Percentiles rank a stretch among this genome's conserved stretches.
Evolutionary conservation across 2,888 invertebrate species (phyloP).

Genomic region (Lycophotia porphyrea): DNA sequence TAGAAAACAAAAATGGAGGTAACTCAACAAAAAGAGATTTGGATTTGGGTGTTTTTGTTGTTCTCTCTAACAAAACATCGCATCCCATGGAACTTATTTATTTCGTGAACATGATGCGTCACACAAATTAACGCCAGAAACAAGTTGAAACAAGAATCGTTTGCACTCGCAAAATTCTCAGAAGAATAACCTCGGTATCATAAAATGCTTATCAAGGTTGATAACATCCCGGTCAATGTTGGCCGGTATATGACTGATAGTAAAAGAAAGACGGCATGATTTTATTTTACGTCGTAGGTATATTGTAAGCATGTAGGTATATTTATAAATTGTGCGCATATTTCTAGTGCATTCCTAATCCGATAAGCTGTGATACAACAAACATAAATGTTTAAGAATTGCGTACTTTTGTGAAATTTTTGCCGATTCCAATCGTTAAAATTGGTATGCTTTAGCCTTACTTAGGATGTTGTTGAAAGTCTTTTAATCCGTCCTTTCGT

Average conservation of each 20-base stretch:
- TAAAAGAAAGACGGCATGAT: background rate
- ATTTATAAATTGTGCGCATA: conserved; percentile 3
- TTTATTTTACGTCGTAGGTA: background rate
- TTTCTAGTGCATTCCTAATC: background rate
- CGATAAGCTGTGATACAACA: background rate
- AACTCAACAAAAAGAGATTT: background rate
- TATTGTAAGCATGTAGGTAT: background rate
- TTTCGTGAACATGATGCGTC: background rate
- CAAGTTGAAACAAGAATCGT: conserved; percentile 22
- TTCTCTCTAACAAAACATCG: background rate
- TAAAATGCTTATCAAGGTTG: conserved; percentile 15
- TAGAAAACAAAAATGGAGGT: background rate
- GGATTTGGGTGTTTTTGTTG: background rate
- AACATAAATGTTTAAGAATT: background rate
- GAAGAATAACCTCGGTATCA: conserved; percentile 9
- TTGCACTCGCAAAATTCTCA: background rate
- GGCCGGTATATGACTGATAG: conserved; percentile 6
- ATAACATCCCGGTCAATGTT: conserved; percentile 5
- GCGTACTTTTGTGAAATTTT: conserved; percentile 16
- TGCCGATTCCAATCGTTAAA: background rate
- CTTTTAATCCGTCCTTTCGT: background rate
- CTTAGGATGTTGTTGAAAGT: conserved; percentile 3
- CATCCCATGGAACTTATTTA: background rate
- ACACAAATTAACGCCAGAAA: conserved; percentile 1
- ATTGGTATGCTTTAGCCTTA: background rate